Percentiles rank a stretch among this genome's conserved stretches.
Evolutionary conservation across 2,888 invertebrate genomes (phyloP).

Genomic region (Cataglyphis livida): DNA sequence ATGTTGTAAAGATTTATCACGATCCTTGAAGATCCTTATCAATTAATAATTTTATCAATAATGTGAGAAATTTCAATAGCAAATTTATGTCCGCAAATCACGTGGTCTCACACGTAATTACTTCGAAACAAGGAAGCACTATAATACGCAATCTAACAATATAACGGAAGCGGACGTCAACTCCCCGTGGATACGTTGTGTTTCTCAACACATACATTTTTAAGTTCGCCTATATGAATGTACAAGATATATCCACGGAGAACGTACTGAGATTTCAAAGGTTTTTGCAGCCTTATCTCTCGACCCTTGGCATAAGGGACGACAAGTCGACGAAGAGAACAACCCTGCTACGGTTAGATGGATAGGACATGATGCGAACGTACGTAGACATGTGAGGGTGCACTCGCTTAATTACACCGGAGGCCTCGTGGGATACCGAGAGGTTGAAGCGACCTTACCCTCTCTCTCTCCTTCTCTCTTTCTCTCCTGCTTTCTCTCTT

Average conservation of each 20-base stretch:
- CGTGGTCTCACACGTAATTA: constrained; percentile 32
- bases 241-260: constrained; percentile 64
- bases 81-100: constrained; percentile 8
- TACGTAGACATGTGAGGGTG: constrained; percentile 85
- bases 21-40: neutral
- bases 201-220: constrained; percentile 61
- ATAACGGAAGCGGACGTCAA: constrained; percentile 57
- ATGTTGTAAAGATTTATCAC: neutral
- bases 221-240: constrained; percentile 55
- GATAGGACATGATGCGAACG: constrained; percentile 83
- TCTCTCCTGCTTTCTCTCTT: constrained; percentile 57
- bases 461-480: constrained; percentile 66
- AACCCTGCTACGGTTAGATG: constrained; percentile 81
- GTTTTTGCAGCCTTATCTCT: constrained; percentile 80
- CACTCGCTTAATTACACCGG: constrained; percentile 86
- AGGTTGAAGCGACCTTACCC: constrained; percentile 83
- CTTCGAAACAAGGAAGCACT: constrained; percentile 10
- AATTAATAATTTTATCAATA: neutral
- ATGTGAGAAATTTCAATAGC: constrained; percentile 5
- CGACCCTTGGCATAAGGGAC: constrained; percentile 70
- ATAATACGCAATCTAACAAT: constrained; percentile 26
- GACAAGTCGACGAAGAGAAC: constrained; percentile 69
- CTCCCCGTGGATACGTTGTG: constrained; percentile 56
- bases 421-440: constrained; percentile 84
- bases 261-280: constrained; percentile 74